Evolutionary conservation across 1,140 invertebrate genomes (phyloP).

Genomic region (Pomacea maculata): DNA sequence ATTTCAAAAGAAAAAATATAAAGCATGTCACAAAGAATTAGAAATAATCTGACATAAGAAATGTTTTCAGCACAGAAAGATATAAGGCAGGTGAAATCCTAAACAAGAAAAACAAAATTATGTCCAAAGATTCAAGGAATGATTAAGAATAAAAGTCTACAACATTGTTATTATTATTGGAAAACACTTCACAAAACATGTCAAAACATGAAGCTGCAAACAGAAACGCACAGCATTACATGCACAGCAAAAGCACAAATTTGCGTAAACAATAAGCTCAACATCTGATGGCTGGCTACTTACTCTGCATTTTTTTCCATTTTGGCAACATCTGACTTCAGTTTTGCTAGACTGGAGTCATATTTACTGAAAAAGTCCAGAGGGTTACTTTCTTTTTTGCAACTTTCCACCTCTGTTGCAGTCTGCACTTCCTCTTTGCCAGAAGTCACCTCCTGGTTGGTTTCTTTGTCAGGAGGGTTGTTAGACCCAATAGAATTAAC

Average conservation of each 20-base stretch:
- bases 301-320: conserved; percentile 44
- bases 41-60: background rate
- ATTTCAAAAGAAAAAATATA: background rate
- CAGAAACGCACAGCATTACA: background rate
- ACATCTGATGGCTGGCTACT: background rate
- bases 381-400: conserved; percentile 16
- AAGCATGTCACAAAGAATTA: background rate
- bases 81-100: background rate
- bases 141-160: background rate
- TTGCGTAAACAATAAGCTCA: background rate
- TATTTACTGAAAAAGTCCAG: conserved; percentile 56
- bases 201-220: background rate
- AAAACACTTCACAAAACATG: background rate
- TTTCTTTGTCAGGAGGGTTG: conserved; percentile 6
- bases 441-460: background rate
- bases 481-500: conserved; percentile 10
- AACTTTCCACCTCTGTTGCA: background rate
- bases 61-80: background rate
- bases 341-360: conserved; percentile 48
- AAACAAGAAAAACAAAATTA: background rate
- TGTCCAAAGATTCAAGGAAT: background rate
- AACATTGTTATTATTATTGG: too few relatives aligned
- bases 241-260: background rate
- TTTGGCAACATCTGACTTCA: conserved; percentile 52
- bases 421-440: background rate